A percentile compares a stretch with the other conserved stretches of the same genome.
Evolutionary conservation across 2,797 vertebrate species (phyloP).

Genomic region (Tragopan temminckii): DNA sequence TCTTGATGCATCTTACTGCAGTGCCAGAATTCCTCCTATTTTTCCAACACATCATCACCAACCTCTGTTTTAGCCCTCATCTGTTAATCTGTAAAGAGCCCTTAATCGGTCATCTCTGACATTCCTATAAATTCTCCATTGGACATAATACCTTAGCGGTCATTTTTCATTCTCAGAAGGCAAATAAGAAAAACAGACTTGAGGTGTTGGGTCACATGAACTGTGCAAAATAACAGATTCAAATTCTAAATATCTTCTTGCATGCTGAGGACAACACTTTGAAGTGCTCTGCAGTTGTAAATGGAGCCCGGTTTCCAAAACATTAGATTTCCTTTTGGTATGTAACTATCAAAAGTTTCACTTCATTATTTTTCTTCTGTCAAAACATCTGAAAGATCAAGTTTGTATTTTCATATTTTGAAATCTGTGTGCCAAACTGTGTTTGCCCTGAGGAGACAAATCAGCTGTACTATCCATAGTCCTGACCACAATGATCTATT

Average conservation of each 20-base stretch:
- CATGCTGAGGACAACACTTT: neutral
- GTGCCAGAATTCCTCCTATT: conserved; percentile 17
- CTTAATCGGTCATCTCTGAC: conserved; percentile 48
- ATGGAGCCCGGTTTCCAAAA: neutral
- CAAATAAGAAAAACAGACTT: conserved; percentile 35
- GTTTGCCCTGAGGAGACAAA: rapidly evolving
- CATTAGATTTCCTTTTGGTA: neutral
- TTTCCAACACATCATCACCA: conserved; percentile 2
- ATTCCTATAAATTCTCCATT: conserved; percentile 40
- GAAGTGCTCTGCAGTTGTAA: neutral
- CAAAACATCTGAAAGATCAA: neutral
- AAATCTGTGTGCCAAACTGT: rapidly evolving
- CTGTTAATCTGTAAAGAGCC: conserved; percentile 40
- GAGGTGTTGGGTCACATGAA: neutral
- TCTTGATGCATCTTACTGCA: neutral
- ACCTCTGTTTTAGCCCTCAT: conserved; percentile 38
- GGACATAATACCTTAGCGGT: conserved; percentile 6
- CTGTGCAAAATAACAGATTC: neutral
- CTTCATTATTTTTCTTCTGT: neutral
- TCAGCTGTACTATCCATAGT: neutral
- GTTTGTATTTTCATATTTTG: neutral
- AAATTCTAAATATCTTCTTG: neutral
- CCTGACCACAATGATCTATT: rapidly evolving
- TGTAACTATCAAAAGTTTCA: rapidly evolving
- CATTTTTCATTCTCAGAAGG: conserved; percentile 45